These are phyloP conservation scores for Taenaris catops DNA, from an alignment of 2,888 invertebrate species.

Conservation along the genomic window DNA sequence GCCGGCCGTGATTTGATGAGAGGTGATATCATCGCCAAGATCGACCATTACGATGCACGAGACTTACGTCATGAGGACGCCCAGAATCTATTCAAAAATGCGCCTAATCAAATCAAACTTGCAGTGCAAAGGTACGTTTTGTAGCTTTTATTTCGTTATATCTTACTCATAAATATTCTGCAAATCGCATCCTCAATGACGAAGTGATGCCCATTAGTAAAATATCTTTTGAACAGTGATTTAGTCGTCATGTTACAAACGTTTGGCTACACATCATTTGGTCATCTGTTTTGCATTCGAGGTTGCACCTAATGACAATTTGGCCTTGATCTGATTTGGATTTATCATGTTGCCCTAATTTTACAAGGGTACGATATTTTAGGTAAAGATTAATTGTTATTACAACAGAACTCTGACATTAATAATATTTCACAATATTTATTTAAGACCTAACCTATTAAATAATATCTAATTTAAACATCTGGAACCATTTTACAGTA, in stretches of 20 bases:
- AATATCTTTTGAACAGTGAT: no score
- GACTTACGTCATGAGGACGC: constrained; percentile 95
- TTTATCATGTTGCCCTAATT: constrained; percentile 15
- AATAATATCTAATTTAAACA: no score
- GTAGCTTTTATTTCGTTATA: no score
- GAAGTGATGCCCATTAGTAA: no score
- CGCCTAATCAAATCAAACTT: constrained; percentile 88
- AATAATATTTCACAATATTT: no score
- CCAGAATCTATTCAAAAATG: constrained; percentile 91
- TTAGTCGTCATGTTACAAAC: neutral
- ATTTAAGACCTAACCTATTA: no score
- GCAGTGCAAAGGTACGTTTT: constrained; percentile 93
- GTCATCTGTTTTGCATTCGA: constrained; percentile 6
- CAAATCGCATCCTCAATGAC: no score
- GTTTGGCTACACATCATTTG: constrained; percentile 5
- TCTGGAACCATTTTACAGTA: no score
- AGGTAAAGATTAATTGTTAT: constrained; percentile 2
- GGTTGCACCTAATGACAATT: constrained; percentile 3
- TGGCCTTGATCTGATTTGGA: constrained; percentile 20
- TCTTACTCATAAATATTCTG: no score
- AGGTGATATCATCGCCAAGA: constrained; percentile 94
- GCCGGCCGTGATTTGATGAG: constrained; percentile 91
- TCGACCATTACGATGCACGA: constrained; percentile 93
- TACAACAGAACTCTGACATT: no score
- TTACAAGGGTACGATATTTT: constrained; percentile 7